Evolutionary conservation across 2,113 vertebrate genomes (phyloP).

Genomic region (Thalassoma bifasciatum): DNA sequence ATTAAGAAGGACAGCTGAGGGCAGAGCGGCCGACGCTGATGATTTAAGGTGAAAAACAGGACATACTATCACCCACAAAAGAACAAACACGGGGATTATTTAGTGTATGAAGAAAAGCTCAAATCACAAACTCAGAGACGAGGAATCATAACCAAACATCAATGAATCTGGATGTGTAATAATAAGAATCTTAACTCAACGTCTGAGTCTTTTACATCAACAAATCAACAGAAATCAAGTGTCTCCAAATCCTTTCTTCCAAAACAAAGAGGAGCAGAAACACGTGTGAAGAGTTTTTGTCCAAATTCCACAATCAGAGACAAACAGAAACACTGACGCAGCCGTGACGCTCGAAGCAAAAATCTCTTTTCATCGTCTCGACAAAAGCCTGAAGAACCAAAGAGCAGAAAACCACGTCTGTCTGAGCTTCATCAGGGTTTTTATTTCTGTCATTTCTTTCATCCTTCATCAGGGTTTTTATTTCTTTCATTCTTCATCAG

Average conservation of each 20-base stretch:
- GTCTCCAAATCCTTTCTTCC: no score
- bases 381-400: conserved; percentile 61
- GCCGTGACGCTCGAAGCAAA: conserved; percentile 35
- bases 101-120: no score
- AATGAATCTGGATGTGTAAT: no score
- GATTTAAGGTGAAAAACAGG: conserved; percentile 44
- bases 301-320: conserved; percentile 51
- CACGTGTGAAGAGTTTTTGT: conserved; percentile 15
- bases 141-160: no score
- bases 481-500: no score
- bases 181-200: no score
- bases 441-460: conserved; percentile 67
- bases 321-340: conserved; percentile 66
- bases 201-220: no score
- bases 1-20: conserved; percentile 60
- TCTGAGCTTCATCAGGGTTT: background rate
- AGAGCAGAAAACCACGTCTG: conserved; percentile 23
- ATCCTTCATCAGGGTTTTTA: background rate
- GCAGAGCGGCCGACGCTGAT: conserved; percentile 10
- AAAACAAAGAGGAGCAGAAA: conserved; percentile 2
- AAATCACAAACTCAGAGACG: no score
- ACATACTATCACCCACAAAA: background rate
- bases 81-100: no score
- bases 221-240: no score
- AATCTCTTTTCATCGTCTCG: conserved; percentile 61